A percentile compares a stretch with the other conserved stretches of the same genome.
These are phyloP conservation scores for Lathamus discolor DNA, from an alignment of 2,113 vertebrate species.

Conservation along the genomic window DNA sequence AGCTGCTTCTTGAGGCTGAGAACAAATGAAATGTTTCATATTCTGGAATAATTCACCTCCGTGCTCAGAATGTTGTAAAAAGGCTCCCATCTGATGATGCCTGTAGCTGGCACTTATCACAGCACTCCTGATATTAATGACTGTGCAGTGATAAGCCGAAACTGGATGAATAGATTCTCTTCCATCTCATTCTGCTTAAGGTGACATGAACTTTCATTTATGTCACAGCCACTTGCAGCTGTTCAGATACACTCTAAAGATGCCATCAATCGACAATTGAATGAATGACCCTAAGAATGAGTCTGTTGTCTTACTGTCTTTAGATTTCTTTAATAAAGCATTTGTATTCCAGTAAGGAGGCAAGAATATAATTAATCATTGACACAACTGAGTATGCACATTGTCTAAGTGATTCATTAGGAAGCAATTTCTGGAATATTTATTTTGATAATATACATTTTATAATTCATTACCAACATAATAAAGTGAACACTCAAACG, in stretches of 20 bases:
- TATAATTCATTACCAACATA: conserved; percentile 63
- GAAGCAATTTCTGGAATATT: conserved; percentile 61
- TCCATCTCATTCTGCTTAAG: conserved; percentile 47
- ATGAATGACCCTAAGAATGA: conserved; percentile 36
- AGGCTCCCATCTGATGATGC: background rate
- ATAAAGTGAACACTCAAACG: conserved; percentile 43
- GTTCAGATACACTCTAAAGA: conserved; percentile 45
- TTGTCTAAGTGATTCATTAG: conserved; percentile 59
- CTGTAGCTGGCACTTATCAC: conserved; percentile 48
- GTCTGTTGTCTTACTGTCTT: conserved; percentile 50
- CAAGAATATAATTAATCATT: conserved; percentile 71
- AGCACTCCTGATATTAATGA: conserved; percentile 42
- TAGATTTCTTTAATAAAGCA: conserved; percentile 44
- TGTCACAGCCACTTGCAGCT: conserved; percentile 59
- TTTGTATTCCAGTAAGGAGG: conserved; percentile 66
- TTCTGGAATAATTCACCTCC: conserved; percentile 16
- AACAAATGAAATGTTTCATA: conserved; percentile 39
- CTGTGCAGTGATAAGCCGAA: conserved; percentile 26
- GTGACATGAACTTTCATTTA: conserved; percentile 39
- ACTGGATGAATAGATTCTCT: conserved; percentile 30
- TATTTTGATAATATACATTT: conserved; percentile 54
- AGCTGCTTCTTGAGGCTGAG: background rate
- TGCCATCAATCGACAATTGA: background rate
- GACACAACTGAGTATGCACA: conserved; percentile 61
- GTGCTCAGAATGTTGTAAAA: conserved; percentile 2